Percentiles rank a stretch among this genome's conserved stretches.
Evolutionary conservation across 2,888 invertebrate species (phyloP).

Genomic region (Pharmacophagus antenor): DNA sequence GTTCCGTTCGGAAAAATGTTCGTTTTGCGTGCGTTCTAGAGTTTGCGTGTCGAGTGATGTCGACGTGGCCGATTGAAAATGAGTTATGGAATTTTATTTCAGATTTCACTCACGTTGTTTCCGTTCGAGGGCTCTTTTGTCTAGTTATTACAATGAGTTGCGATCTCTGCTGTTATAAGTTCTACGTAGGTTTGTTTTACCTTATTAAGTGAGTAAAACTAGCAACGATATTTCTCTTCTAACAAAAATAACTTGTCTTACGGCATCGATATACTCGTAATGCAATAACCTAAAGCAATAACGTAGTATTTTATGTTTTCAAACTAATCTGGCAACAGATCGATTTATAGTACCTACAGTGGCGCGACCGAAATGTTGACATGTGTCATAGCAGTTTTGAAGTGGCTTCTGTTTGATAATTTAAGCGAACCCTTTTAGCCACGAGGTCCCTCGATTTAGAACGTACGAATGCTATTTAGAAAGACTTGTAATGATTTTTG

Average conservation of each 20-base stretch:
- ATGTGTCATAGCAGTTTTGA: slow-evolving; percentile 77
- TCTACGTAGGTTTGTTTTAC: slow-evolving; percentile 10
- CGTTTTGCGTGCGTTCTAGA: slow-evolving; percentile 79
- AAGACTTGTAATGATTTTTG: slow-evolving; percentile 36
- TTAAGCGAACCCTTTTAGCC: slow-evolving; percentile 64
- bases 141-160: slow-evolving; percentile 41
- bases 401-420: slow-evolving; percentile 74
- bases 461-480: slow-evolving; percentile 41
- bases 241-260: background rate
- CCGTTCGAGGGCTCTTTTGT: slow-evolving; percentile 53
- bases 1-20: slow-evolving; percentile 79
- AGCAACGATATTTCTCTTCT: slow-evolving; percentile 9
- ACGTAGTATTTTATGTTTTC: background rate
- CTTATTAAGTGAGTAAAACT: slow-evolving; percentile 21
- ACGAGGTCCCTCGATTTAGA: slow-evolving; percentile 53
- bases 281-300: background rate
- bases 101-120: slow-evolving; percentile 54
- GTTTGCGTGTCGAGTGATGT: slow-evolving; percentile 75
- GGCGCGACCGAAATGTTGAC: slow-evolving; percentile 58
- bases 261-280: background rate
- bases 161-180: slow-evolving; percentile 14
- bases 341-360: slow-evolving; percentile 31
- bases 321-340: slow-evolving; percentile 35
- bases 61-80: slow-evolving; percentile 69
- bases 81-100: slow-evolving; percentile 69